Evolutionary conservation across 2,888 invertebrate genomes (phyloP).

Genomic region (Eupithecia exiguata): DNA sequence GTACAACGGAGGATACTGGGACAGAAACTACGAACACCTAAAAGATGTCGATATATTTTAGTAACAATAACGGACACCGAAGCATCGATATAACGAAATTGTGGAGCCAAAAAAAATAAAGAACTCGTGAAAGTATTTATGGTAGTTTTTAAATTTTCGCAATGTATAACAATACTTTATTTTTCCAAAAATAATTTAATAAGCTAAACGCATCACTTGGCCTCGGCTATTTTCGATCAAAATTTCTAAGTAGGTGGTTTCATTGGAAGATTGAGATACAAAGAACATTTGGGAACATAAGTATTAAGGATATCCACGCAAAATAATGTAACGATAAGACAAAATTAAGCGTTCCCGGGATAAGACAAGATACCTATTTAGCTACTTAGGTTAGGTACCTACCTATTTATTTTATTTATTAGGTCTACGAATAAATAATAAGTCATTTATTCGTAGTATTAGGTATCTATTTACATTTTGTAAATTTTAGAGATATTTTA

Average conservation of each 20-base stretch:
- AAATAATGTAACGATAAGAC: neutral
- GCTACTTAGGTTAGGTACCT: neutral
- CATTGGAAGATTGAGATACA: too few relatives aligned
- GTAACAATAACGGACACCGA: neutral
- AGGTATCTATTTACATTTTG: neutral
- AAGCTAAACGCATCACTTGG: neutral
- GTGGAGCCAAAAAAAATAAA: neutral
- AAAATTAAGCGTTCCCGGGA: neutral
- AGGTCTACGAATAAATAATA: too few relatives aligned
- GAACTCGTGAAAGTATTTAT: neutral
- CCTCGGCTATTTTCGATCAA: neutral
- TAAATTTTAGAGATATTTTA: neutral
- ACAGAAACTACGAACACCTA: constrained; percentile 89
- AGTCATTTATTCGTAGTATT: too few relatives aligned
- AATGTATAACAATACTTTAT: neutral
- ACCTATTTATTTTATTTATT: neutral
- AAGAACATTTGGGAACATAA: neutral
- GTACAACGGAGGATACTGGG: constrained; percentile 94
- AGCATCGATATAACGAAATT: neutral
- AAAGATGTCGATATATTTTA: constrained; percentile 87
- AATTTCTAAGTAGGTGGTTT: neutral
- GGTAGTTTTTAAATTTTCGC: neutral
- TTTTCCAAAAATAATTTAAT: too few relatives aligned
- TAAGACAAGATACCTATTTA: neutral
- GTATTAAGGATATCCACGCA: neutral